Evolutionary conservation across 2,113 vertebrate genomes (phyloP).

Genomic region (Erythrolamprus reginae): DNA sequence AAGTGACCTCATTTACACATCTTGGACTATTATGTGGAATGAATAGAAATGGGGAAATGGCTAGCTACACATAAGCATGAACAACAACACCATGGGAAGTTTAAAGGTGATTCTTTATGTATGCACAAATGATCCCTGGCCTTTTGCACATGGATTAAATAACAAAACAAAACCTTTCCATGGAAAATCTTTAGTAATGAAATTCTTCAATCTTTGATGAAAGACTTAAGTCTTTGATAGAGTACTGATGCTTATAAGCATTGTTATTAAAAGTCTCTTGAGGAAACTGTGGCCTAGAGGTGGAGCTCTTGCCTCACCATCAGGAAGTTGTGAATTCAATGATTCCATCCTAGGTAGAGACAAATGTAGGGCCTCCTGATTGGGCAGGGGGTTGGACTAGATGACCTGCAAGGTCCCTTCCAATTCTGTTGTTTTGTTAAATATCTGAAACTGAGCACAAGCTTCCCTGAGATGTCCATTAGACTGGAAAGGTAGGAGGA

Average conservation of each 20-base stretch:
- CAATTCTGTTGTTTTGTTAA: too few species aligned
- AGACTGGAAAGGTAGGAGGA: background rate
- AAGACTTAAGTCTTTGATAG: background rate
- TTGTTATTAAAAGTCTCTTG: background rate
- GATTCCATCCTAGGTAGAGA: too few species aligned
- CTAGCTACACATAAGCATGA: background rate
- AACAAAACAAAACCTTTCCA: background rate
- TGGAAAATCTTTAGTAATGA: background rate
- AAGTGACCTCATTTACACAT: background rate
- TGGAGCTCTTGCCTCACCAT: too few species aligned
- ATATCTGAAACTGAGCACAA: too few species aligned
- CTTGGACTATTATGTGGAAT: background rate
- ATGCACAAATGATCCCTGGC: background rate
- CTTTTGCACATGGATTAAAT: background rate
- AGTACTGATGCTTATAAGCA: background rate
- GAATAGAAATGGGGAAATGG: background rate
- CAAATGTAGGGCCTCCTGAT: too few species aligned
- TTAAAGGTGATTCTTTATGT: background rate
- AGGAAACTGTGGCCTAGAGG: too few species aligned
- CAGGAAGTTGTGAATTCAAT: too few species aligned
- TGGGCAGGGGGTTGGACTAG: too few species aligned
- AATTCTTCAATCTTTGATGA: background rate
- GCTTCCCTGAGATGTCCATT: background rate
- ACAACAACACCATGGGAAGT: background rate
- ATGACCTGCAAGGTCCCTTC: too few species aligned